These are phyloP conservation scores for Morphnarchus princeps DNA, from an alignment of 2,113 vertebrate genomes.

Conservation along the genomic window DNA sequence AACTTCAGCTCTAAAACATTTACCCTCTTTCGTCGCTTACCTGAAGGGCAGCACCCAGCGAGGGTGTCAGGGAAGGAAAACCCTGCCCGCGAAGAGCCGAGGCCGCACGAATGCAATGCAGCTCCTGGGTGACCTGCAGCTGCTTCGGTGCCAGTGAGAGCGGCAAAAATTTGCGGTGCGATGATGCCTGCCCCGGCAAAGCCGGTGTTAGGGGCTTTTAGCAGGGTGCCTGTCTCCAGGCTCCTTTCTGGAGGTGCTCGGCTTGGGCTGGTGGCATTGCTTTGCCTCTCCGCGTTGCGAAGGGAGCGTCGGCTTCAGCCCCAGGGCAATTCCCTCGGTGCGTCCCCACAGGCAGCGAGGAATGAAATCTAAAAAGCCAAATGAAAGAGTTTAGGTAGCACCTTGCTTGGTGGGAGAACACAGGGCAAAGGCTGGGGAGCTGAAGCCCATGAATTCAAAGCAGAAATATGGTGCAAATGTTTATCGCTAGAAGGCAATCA, in stretches of 20 bases:
- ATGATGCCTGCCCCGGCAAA: neutral
- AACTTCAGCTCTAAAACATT: neutral
- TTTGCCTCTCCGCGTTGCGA: neutral
- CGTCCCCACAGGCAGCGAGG: neutral
- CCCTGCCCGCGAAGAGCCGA: neutral
- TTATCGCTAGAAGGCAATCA: neutral
- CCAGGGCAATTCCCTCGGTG: neutral
- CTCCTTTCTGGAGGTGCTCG: neutral
- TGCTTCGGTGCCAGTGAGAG: no score
- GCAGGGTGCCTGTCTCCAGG: neutral
- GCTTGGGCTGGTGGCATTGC: no score
- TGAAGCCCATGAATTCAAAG: neutral
- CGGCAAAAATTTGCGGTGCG: neutral
- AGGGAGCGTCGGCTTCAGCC: neutral
- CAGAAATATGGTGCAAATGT: neutral
- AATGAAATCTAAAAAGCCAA: no score
- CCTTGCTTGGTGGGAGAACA: neutral
- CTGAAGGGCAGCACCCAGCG: neutral
- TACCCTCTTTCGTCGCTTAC: neutral
- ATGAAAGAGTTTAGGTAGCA: neutral
- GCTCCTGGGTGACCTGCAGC: neutral
- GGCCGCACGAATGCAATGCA: neutral
- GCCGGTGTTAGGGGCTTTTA: neutral
- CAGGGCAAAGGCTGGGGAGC: neutral
- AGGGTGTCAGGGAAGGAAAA: neutral